Conservation (phyloP, 1,140 invertebrate genomes). For the Achroia grisella region DNA sequence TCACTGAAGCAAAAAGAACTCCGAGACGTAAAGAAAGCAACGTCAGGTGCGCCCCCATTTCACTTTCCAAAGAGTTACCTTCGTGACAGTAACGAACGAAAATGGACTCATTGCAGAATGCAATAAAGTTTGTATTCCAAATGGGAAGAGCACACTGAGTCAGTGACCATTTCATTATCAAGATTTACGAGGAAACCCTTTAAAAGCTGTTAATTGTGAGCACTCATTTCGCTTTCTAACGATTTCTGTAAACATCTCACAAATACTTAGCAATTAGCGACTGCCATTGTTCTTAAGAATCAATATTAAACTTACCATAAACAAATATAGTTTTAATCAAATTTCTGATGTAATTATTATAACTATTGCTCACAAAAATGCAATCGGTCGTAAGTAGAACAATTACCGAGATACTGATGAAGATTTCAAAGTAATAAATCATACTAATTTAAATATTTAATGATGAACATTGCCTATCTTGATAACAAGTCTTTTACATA, state of each 20-base stretch:
- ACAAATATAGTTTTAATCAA: too few relatives aligned
- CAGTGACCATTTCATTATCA: constrained; percentile 55
- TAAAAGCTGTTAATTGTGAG: constrained; percentile 55
- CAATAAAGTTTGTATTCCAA: constrained; percentile 16
- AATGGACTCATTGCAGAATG: constrained; percentile 15
- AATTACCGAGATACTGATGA: too few relatives aligned
- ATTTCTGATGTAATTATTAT: too few relatives aligned
- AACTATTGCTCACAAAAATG: too few relatives aligned
- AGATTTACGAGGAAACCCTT: constrained; percentile 65
- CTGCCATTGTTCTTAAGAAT: too few relatives aligned
- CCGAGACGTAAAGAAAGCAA: constrained; percentile 63
- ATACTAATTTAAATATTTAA: not conserved
- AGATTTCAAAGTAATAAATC: constrained; percentile 4
- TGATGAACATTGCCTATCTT: too few relatives aligned
- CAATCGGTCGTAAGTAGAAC: too few relatives aligned
- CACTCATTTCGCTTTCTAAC: constrained; percentile 38
- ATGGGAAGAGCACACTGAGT: constrained; percentile 12
- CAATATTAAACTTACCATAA: too few relatives aligned
- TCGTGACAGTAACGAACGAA: constrained; percentile 19
- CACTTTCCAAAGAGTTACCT: constrained; percentile 68
- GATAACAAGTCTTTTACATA: too few relatives aligned
- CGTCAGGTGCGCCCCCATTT: constrained; percentile 68
- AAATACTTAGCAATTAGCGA: too few relatives aligned
- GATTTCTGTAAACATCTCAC: constrained; percentile 22
- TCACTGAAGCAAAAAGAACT: constrained; percentile 70